Conservation (phyloP, 2,888 invertebrate genomes). For the Cosmorhoe ocellata region DNA sequence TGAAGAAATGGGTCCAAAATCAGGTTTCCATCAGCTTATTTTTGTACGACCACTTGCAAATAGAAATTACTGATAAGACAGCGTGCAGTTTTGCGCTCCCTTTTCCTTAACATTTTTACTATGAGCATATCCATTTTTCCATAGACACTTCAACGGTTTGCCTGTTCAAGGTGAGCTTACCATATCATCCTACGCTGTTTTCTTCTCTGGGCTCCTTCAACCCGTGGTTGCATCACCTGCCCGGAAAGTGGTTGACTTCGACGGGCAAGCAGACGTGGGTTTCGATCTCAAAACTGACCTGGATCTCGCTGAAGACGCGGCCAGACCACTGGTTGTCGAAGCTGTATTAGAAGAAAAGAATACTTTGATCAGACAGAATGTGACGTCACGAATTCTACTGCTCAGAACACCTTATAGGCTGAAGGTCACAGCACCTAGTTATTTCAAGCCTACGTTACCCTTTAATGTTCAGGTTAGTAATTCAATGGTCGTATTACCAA, state of each 20-base stretch:
- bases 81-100: no score
- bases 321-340: slow-evolving; percentile 91
- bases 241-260: slow-evolving; percentile 86
- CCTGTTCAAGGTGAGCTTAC: slow-evolving; percentile 93
- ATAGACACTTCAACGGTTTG: slow-evolving; percentile 92
- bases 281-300: slow-evolving; percentile 89
- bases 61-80: no score
- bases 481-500: slow-evolving; percentile 16
- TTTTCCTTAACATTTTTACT: no score
- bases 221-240: slow-evolving; percentile 88
- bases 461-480: slow-evolving; percentile 86
- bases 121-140: not conserved
- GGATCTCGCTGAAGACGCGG: slow-evolving; percentile 89
- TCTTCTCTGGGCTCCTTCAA: slow-evolving; percentile 89
- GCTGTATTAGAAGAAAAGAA: slow-evolving; percentile 95
- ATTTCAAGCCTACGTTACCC: slow-evolving; percentile 94
- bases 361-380: slow-evolving; percentile 92
- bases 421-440: slow-evolving; percentile 91
- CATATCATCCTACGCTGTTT: slow-evolving; percentile 91
- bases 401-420: slow-evolving; percentile 81
- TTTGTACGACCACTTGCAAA: no score
- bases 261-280: slow-evolving; percentile 86
- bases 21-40: no score
- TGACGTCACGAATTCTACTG: slow-evolving; percentile 84
- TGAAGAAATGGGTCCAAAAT: no score